Evolutionary conservation across 2,888 invertebrate species (phyloP).

Genomic region (Drosophila atripex): DNA sequence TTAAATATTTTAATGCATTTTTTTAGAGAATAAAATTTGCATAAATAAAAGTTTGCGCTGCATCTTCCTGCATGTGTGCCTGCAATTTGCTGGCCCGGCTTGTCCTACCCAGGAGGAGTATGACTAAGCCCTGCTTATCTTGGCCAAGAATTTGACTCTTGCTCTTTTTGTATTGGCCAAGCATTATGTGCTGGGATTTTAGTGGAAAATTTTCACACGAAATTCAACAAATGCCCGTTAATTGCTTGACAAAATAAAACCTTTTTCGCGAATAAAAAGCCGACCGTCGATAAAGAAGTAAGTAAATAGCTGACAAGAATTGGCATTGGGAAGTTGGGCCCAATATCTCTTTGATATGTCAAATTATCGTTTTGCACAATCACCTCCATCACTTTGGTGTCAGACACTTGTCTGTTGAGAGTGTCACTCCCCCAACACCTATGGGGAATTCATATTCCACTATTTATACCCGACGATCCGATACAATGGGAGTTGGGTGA

Average conservation of each 20-base stretch:
- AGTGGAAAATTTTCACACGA: constrained; percentile 75
- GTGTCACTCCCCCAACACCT: constrained; percentile 30
- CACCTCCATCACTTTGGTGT: constrained; percentile 35
- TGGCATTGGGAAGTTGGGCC: constrained; percentile 26
- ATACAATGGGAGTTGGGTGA: constrained; percentile 13
- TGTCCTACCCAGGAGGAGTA: constrained; percentile 47
- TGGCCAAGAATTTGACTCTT: constrained; percentile 71
- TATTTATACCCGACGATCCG: constrained; percentile 5
- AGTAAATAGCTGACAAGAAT: constrained; percentile 40
- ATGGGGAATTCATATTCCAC: neutral
- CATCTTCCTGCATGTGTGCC: constrained; percentile 46
- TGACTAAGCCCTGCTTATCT: constrained; percentile 58
- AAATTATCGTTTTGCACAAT: constrained; percentile 45
- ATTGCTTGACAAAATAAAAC: constrained; percentile 62
- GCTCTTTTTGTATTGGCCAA: constrained; percentile 53
- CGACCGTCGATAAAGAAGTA: constrained; percentile 32
- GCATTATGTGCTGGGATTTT: constrained; percentile 19
- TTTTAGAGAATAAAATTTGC: neutral
- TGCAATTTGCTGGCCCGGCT: constrained; percentile 63
- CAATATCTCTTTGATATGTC: constrained; percentile 22
- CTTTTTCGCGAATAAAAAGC: constrained; percentile 38
- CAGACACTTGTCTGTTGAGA: constrained; percentile 33
- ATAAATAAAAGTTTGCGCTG: neutral
- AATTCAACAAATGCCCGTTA: constrained; percentile 69
- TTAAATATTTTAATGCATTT: neutral